Percentiles rank a stretch among this genome's conserved stretches.
Evolutionary conservation across 2,113 vertebrate genomes (phyloP).

Genomic region (Cyanistes caeruleus): DNA sequence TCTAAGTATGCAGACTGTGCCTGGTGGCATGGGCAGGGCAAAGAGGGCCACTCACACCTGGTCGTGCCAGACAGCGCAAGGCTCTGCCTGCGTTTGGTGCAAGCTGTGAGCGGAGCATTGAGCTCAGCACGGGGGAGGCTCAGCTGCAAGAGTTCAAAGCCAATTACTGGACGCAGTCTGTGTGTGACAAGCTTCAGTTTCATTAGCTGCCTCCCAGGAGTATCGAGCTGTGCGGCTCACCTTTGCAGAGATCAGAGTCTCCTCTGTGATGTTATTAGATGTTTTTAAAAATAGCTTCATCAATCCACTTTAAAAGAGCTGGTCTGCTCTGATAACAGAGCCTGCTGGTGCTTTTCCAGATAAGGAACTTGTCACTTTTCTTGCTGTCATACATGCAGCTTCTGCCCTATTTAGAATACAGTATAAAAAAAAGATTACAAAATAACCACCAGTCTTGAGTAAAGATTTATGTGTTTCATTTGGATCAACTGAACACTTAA

Average conservation of each 20-base stretch:
- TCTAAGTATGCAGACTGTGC: background rate
- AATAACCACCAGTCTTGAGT: background rate
- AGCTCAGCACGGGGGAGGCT: background rate
- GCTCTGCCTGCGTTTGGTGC: background rate
- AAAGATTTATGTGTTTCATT: background rate
- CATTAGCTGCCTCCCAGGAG: slow-evolving; percentile 22
- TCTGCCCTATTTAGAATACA: slow-evolving; percentile 25
- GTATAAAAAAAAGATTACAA: background rate
- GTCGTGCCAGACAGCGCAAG: accelerated
- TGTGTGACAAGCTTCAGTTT: slow-evolving; percentile 35
- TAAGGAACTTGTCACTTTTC: slow-evolving; percentile 40
- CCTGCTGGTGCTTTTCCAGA: slow-evolving; percentile 33
- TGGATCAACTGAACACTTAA: background rate
- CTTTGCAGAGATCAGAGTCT: slow-evolving; percentile 32
- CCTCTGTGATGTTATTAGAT: slow-evolving; percentile 38
- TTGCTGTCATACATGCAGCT: background rate
- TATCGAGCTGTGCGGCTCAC: background rate
- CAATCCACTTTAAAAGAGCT: slow-evolving; percentile 18
- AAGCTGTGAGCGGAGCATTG: background rate
- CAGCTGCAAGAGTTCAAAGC: background rate
- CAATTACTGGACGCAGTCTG: background rate
- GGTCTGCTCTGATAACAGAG: slow-evolving; percentile 21
- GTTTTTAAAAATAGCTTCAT: slow-evolving; percentile 52
- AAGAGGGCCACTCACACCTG: accelerated
- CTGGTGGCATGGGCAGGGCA: background rate